Evolutionary conservation across 2,113 vertebrate species (phyloP), one percentile per base, ranked within the genome.

Genomic region (Cynoglossus semilaevis): DNA sequence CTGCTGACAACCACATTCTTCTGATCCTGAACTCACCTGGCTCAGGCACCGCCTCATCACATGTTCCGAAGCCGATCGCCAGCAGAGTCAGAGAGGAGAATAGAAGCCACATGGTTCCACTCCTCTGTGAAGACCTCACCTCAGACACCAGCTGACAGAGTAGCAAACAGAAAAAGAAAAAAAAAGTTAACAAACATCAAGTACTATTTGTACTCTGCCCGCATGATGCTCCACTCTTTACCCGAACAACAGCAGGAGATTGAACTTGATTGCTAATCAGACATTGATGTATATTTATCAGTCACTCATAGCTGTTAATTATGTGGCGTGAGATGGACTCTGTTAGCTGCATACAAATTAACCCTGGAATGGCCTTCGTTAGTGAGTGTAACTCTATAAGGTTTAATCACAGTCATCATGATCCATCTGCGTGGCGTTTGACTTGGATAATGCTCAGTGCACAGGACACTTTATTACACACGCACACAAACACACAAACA

Each of bases 71-170:
- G 73, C 71, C 63, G 72, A 89, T 67, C 47, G 72, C 63, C 82
- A 91, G 59, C 69, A 89, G 79, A 54, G 81, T 76, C 81, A 92
- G 67, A 53, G 75, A 77, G 72, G 54, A 86, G 71, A 75, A 76
- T 63, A 88, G 50, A 48, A 85, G 70, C 87, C 85, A 84, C 91
- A 92, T 92, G 84, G 66, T 87, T 72, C 67, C 59, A 73, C 66
- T 63, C 79, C 70, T 51, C 67, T 9, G 16, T 22, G 51, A 43
- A 71, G 59, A 10, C 47, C 59, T 74, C 58, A 15, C 58, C 51
- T 80, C 41, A 43, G 58, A 76, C 79, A 73, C 79, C 76, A 79
- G 65, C 85, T 86, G 75, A 75, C 41, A 57, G 56, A 55, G 34
- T 49, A 51, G 80, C 34, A 73, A 42, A 76, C 17, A 76, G 34